Evolutionary conservation across 1,140 invertebrate species (phyloP).

Genomic region (Pseudachorutes palmiensis): DNA sequence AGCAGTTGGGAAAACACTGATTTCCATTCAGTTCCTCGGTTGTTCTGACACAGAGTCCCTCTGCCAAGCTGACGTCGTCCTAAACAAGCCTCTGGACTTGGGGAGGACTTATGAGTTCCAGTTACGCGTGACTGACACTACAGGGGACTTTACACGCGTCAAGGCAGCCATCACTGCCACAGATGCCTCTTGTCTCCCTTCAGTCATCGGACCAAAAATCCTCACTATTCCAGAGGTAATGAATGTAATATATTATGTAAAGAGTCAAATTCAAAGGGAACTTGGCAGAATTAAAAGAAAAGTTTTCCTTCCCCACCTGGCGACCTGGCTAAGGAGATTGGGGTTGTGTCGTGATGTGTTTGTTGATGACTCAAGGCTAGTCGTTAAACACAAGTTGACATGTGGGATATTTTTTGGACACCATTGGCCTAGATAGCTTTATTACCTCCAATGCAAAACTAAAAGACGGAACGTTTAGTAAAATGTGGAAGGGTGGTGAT

Average conservation of each 20-base stretch:
- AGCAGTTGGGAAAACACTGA: slow-evolving; percentile 29
- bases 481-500: background rate
- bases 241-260: too few relatives aligned
- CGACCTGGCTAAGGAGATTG: background rate
- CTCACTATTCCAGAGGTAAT: slow-evolving; percentile 34
- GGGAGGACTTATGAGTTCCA: slow-evolving; percentile 67
- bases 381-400: too few relatives aligned
- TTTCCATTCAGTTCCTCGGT: slow-evolving; percentile 30
- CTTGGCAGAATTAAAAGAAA: background rate
- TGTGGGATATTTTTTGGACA: too few relatives aligned
- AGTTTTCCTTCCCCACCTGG: background rate
- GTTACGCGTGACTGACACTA: slow-evolving; percentile 65
- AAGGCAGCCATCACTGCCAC: slow-evolving; percentile 73
- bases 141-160: slow-evolving; percentile 63
- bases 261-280: background rate
- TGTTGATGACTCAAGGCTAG: too few relatives aligned
- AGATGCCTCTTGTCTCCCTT: slow-evolving; percentile 64
- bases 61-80: slow-evolving; percentile 60
- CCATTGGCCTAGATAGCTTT: too few relatives aligned
- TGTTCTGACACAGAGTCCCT: slow-evolving; percentile 31
- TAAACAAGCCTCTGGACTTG: slow-evolving; percentile 60
- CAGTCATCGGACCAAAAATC: slow-evolving; percentile 53
- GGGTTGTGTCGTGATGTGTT: too few relatives aligned
- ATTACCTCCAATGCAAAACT: too few relatives aligned
- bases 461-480: too few relatives aligned